phyloP scores from a whole-genome alignment of 2,888 invertebrate genomes.

The Epicampocera succincta region DNA sequence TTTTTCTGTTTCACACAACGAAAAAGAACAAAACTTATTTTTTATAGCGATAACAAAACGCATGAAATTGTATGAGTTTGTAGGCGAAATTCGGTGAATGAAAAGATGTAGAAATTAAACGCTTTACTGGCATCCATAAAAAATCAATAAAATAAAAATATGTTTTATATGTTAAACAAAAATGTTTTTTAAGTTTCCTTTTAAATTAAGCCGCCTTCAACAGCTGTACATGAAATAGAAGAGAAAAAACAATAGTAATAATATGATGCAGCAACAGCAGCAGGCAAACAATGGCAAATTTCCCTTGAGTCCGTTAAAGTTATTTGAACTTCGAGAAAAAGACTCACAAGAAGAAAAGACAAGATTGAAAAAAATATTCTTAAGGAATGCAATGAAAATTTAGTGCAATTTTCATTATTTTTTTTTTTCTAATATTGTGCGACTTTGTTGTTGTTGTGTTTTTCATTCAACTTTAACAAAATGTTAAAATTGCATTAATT shows the following conservation, averaged over 20 bases:
- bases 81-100: conserved; percentile 32
- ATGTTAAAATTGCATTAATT: conserved; percentile 64
- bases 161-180: conserved; percentile 39
- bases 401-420: conserved; percentile 67
- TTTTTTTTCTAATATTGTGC: conserved; percentile 56
- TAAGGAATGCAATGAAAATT: conserved; percentile 67
- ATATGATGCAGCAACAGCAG: background rate
- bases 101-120: conserved; percentile 44
- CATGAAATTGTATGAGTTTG: conserved; percentile 37
- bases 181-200: conserved; percentile 24
- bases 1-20: too few species aligned
- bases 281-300: conserved; percentile 56
- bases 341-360: conserved; percentile 16
- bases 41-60: conserved; percentile 55
- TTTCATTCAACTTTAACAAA: conserved; percentile 53
- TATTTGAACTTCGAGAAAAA: conserved; percentile 69
- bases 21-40: background rate
- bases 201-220: conserved; percentile 54
- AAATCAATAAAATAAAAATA: conserved; percentile 64
- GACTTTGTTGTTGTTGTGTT: conserved; percentile 19
- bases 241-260: conserved; percentile 21
- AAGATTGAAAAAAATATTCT: conserved; percentile 61
- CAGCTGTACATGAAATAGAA: conserved; percentile 29
- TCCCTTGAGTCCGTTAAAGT: conserved; percentile 72
- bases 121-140: conserved; percentile 51